Percentiles rank a stretch among this genome's conserved stretches.
These are phyloP conservation scores for Trichonephila clavipes DNA, from an alignment of 1,140 invertebrate genomes.

Conservation along the genomic window DNA sequence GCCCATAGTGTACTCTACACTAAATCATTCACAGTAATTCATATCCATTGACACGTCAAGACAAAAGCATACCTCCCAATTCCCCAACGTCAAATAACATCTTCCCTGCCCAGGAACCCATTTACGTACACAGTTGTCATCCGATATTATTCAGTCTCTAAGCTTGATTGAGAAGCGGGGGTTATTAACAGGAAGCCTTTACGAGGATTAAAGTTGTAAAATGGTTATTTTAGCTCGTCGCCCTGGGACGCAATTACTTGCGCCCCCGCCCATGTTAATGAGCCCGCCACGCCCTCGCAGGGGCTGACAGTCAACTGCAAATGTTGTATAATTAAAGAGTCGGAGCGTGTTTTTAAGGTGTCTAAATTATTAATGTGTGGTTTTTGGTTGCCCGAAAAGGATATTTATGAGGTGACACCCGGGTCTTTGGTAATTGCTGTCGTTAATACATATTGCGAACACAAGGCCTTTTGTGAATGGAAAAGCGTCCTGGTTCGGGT, in stretches of 20 bases:
- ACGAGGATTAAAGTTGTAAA: conserved; percentile 66
- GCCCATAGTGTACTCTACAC: not conserved
- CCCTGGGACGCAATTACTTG: conserved; percentile 59
- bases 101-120: not conserved
- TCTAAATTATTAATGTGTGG: conserved; percentile 27
- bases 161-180: conserved; percentile 36
- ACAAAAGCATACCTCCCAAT: not conserved
- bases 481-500: not conserved
- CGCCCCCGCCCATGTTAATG: conserved; percentile 62
- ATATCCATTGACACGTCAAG: not conserved
- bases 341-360: conserved; percentile 25
- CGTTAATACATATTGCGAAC: not conserved
- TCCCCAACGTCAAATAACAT: conserved; percentile 1
- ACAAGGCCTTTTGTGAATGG: not conserved
- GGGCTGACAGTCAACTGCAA: conserved; percentile 18
- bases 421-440: not conserved
- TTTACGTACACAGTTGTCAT: not conserved
- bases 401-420: not conserved
- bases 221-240: conserved; percentile 58
- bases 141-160: not conserved
- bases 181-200: conserved; percentile 55
- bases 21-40: not conserved
- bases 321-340: conserved; percentile 33
- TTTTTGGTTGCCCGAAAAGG: conserved; percentile 20
- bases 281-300: conserved; percentile 41